These are phyloP conservation scores for Sus cebifrons DNA, from an alignment of 2,797 vertebrate genomes.

Conservation along the genomic window DNA sequence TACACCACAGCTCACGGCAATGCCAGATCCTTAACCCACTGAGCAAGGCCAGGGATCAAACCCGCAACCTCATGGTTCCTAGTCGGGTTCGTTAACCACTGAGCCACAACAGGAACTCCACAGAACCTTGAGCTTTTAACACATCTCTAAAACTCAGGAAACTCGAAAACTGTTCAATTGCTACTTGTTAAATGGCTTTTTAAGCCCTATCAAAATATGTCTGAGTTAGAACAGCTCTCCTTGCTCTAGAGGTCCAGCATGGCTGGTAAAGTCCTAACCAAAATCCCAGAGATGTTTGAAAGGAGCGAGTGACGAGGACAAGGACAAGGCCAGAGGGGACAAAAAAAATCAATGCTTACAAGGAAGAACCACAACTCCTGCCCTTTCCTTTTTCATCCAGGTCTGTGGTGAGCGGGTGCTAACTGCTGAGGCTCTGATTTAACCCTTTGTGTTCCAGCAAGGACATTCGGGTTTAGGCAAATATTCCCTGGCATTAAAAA, in stretches of 20 bases:
- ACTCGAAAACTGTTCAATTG: background rate
- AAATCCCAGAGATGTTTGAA: background rate
- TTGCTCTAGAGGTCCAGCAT: background rate
- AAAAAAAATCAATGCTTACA: background rate
- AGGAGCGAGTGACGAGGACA: background rate
- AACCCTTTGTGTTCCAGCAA: background rate
- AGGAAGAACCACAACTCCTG: background rate
- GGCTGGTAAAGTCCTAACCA: background rate
- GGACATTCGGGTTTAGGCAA: background rate
- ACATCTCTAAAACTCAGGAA: background rate
- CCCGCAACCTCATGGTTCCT: too few species aligned
- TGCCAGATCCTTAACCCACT: too few species aligned
- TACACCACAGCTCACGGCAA: too few species aligned
- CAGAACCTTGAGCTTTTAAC: background rate
- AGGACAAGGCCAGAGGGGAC: background rate
- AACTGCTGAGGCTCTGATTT: background rate
- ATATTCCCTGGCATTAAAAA: conserved; percentile 17
- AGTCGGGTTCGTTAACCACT: too few species aligned
- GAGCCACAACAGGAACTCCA: too few species aligned
- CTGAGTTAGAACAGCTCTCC: background rate
- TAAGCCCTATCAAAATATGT: background rate
- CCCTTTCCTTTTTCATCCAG: background rate
- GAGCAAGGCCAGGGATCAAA: too few species aligned
- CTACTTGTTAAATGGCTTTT: background rate
- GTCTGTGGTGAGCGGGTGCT: background rate